These are phyloP conservation scores for Ataeniobius toweri DNA, from an alignment of 2,797 vertebrate species.

Conservation along the genomic window DNA sequence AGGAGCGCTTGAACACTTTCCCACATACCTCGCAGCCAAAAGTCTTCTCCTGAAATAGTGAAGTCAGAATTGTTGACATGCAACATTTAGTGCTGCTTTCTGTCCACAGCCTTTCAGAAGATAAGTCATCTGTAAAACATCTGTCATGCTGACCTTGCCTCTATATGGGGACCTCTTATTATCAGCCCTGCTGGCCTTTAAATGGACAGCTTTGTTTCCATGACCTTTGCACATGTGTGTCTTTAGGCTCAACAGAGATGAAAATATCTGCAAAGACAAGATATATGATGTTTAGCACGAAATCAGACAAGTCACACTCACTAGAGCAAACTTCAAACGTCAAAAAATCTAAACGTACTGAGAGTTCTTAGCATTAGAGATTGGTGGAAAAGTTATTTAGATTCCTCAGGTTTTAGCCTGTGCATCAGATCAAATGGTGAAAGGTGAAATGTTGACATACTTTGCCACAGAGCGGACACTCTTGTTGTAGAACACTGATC, in stretches of 20 bases:
- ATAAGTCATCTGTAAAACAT: background rate
- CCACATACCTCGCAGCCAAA: slow-evolving; percentile 75
- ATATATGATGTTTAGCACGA: background rate
- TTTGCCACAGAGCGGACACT: slow-evolving; percentile 71
- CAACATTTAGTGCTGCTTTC: background rate
- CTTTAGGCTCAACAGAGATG: slow-evolving; percentile 65
- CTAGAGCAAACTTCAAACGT: background rate
- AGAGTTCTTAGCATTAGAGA: background rate
- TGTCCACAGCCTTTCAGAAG: no score
- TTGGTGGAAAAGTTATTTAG: background rate
- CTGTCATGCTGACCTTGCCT: slow-evolving; percentile 63
- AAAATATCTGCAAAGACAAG: slow-evolving; percentile 63
- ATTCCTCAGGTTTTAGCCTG: background rate
- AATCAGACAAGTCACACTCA: background rate
- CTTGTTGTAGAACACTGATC: slow-evolving; percentile 30
- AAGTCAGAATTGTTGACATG: background rate
- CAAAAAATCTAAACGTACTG: background rate
- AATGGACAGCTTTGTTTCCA: slow-evolving; percentile 38
- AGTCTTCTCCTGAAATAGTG: slow-evolving; percentile 65
- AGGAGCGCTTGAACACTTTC: slow-evolving; percentile 79
- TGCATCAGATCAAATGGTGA: background rate
- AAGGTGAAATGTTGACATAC: slow-evolving; percentile 31
- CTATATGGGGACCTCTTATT: slow-evolving; percentile 29
- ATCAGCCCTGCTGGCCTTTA: slow-evolving; percentile 32
- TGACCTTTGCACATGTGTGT: slow-evolving; percentile 66